Percentiles rank a stretch among this genome's conserved stretches.
Conservation (phyloP, 2,797 vertebrate genomes). For the Menidia menidia region DNA sequence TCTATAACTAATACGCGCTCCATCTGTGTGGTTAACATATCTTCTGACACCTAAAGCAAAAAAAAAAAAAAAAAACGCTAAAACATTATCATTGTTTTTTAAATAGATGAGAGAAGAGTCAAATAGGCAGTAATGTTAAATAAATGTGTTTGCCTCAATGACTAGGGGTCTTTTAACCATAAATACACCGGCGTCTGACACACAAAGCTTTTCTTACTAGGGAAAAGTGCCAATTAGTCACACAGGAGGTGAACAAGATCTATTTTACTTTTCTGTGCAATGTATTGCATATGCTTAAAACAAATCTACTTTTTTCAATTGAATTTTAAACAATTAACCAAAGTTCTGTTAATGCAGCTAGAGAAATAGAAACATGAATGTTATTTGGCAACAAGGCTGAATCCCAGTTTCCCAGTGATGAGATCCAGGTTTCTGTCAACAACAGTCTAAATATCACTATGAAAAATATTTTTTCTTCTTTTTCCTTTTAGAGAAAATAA, state of each 20-base stretch:
- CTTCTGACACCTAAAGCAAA: slow-evolving; percentile 12
- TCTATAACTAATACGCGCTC: not conserved
- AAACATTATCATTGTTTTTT: not conserved
- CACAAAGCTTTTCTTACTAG: slow-evolving; percentile 3
- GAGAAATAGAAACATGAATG: slow-evolving; percentile 32
- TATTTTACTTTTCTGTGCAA: slow-evolving; percentile 12
- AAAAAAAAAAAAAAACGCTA: not conserved
- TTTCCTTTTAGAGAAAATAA: slow-evolving; percentile 60
- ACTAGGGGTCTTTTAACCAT: not conserved
- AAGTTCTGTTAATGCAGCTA: slow-evolving; percentile 18
- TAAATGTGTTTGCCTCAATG: not conserved
- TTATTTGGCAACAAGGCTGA: slow-evolving; percentile 69
- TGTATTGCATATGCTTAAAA: slow-evolving; percentile 16
- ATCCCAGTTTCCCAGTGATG: slow-evolving; percentile 40
- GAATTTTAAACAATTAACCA: slow-evolving; percentile 10
- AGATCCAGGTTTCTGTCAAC: slow-evolving; percentile 41
- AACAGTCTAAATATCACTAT: slow-evolving; percentile 50
- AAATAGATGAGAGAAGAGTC: slow-evolving; percentile 11
- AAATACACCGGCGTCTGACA: slow-evolving; percentile 6
- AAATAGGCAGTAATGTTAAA: not conserved
- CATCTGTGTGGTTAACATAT: slow-evolving; percentile 10
- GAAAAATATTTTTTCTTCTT: slow-evolving; percentile 58
- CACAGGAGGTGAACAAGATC: slow-evolving; percentile 44
- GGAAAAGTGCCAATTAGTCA: slow-evolving; percentile 28
- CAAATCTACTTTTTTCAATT: slow-evolving; percentile 14